phyloP scores from a whole-genome alignment of 2,113 vertebrate genomes.

The Ginglymostoma cirratum region DNA sequence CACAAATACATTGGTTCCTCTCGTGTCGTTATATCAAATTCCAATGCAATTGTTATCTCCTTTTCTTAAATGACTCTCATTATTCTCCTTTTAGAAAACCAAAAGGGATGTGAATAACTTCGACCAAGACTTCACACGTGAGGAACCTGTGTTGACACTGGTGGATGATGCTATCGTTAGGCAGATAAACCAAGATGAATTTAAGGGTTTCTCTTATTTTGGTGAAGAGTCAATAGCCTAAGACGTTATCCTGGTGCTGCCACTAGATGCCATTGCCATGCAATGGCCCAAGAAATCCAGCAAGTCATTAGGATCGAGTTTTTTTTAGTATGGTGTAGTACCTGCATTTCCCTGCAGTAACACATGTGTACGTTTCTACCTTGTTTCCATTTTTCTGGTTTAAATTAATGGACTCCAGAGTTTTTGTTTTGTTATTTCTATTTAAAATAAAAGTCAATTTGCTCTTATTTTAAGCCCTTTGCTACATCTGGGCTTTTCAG shows the following conservation, averaged over 20 bases:
- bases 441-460: slow-evolving; percentile 52
- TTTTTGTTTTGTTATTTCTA: slow-evolving; percentile 46
- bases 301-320: slow-evolving; percentile 52
- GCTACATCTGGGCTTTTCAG: slow-evolving; percentile 44
- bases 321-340: slow-evolving; percentile 46
- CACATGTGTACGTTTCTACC: slow-evolving; percentile 46
- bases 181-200: slow-evolving; percentile 98
- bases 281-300: slow-evolving; percentile 49
- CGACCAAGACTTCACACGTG: slow-evolving; percentile 97
- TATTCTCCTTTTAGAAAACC: slow-evolving; percentile 78
- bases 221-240: slow-evolving; percentile 83
- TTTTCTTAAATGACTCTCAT: slow-evolving; percentile 41
- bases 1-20: not conserved
- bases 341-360: slow-evolving; percentile 54
- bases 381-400: slow-evolving; percentile 62
- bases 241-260: slow-evolving; percentile 45
- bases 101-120: slow-evolving; percentile 99
- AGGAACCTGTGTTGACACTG: slow-evolving; percentile 88
- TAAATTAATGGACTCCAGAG: slow-evolving; percentile 53
- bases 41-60: not conserved
- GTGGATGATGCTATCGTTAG: slow-evolving; percentile 93
- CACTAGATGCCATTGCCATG: slow-evolving; percentile 46
- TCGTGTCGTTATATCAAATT: not conserved
- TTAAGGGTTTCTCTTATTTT: slow-evolving; percentile 97
- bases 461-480: slow-evolving; percentile 41